A percentile compares a stretch with the other conserved stretches of the same genome.
Conservation (phyloP, 2,797 vertebrate genomes). For the Manis javanica region DNA sequence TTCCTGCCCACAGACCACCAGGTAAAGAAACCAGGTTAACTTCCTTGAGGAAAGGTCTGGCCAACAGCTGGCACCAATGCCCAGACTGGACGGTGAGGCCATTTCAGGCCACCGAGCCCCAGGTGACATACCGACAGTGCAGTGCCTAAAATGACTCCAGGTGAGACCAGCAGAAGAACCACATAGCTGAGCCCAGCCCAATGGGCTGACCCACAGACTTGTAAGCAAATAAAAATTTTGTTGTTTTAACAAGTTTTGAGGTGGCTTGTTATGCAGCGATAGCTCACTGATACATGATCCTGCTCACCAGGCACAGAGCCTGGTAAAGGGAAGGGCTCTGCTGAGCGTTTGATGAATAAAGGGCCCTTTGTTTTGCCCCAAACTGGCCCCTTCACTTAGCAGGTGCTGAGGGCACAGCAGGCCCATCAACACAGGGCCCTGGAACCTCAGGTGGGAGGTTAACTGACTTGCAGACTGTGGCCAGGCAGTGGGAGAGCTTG, state of each 20-base stretch:
- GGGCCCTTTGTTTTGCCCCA: background rate
- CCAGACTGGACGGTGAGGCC: background rate
- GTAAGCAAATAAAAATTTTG: background rate
- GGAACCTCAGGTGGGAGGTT: fast-evolving
- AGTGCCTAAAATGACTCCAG: background rate
- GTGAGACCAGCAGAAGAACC: background rate
- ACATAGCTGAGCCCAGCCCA: background rate
- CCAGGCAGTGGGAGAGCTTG: background rate
- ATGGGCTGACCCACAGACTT: background rate
- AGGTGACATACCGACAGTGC: too few species aligned
- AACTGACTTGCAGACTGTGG: too few species aligned
- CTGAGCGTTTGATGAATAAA: background rate
- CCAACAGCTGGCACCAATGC: background rate
- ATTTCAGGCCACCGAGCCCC: background rate
- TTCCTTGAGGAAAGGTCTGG: background rate
- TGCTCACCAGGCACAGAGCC: background rate
- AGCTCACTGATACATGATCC: background rate
- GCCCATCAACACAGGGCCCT: background rate
- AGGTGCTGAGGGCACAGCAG: background rate
- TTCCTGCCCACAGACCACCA: background rate
- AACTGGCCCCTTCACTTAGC: background rate
- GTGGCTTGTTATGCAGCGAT: background rate
- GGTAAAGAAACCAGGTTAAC: background rate
- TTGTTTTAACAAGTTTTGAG: background rate
- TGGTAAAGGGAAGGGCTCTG: fast-evolving